Base-by-base conservation (phyloP, 2,888 invertebrate species). In the Schizaphis graminum region DNA sequence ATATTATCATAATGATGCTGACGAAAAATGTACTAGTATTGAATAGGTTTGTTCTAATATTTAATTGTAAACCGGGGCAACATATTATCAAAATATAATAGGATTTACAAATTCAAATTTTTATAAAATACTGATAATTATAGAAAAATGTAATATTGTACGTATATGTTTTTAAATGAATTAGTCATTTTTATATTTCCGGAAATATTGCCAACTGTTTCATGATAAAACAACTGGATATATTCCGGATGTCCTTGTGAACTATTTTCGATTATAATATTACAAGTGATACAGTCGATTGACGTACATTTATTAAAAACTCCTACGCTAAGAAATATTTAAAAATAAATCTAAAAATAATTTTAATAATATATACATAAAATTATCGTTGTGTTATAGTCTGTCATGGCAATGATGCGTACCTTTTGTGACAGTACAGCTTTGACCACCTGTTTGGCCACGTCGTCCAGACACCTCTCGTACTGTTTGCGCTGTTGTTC, bases 381-480 rank as follows among this genome's bases (percentile, higher is more conserved):
- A 4, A 21, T 67, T 67, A 77, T 77, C 21, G 77, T 35, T 0
- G 1, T 77, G 16, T 35, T 35, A 77, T 35, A 21, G 35, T 21
- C 77, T 21, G 35, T 77, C 2, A 8, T 35, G 1, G 35, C 35
- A 16, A 35, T 21, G 41, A 21, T 10, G 35, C 94, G 95, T 96
- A 98, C 98, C 97, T 98, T 98, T 96, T 98, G 98, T 91, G 98
- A 97, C 95, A 98, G 97, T 95, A 98, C 96, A 91, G 98, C 98
- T 95, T 98, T 97, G 94, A 98, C 98, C 95, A 98, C 98, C 96
- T 98, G 97, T 96, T 97, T 97, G 95, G 98, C 98, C 95, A 98
- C 98, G 96, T 98, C 97, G 96, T 98, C 97, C 95, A 98, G 96
- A 96, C 98, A 97, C 95, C 97, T 96, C 96, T 98, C 98, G 96